These are phyloP conservation scores for Acrossocheilus wenchowensis DNA, from an alignment of 2,797 vertebrate genomes.

Conservation along the genomic window DNA sequence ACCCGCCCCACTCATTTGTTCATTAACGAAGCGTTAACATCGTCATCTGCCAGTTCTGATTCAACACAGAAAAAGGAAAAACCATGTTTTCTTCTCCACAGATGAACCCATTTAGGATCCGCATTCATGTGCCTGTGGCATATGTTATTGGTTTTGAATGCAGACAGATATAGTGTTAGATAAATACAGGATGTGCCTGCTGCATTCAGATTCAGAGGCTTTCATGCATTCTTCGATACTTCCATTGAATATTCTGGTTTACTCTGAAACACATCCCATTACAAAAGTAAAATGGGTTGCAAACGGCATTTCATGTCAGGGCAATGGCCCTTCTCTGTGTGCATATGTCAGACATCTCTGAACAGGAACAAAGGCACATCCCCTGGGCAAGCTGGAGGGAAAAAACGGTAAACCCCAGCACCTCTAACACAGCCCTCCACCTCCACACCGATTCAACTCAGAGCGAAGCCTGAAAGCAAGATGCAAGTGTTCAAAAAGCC, in stretches of 20 bases:
- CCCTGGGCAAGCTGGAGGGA: slow-evolving; percentile 23
- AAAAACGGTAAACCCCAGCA: slow-evolving; percentile 2
- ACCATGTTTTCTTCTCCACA: background rate
- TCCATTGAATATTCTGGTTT: background rate
- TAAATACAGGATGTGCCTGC: background rate
- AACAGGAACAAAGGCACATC: slow-evolving; percentile 32
- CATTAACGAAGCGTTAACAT: slow-evolving; percentile 58
- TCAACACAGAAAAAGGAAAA: background rate
- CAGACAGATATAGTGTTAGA: background rate
- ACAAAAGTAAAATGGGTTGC: background rate
- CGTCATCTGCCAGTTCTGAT: slow-evolving; percentile 41
- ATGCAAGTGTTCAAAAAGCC: slow-evolving; percentile 10
- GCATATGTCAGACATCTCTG: slow-evolving; percentile 24
- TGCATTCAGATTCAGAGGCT: background rate
- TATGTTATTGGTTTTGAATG: slow-evolving; percentile 6
- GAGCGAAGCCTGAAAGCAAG: slow-evolving; percentile 21
- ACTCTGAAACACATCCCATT: background rate
- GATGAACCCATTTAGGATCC: background rate
- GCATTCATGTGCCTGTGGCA: background rate
- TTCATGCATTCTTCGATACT: background rate
- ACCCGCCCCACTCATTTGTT: slow-evolving; percentile 55
- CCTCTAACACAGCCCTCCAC: slow-evolving; percentile 23
- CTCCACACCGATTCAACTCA: slow-evolving; percentile 13
- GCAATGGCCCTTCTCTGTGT: slow-evolving; percentile 25
- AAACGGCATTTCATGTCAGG: slow-evolving; percentile 5